Base-by-base conservation (phyloP, 2,797 vertebrate genomes). In the Myotis pilosus region DNA sequence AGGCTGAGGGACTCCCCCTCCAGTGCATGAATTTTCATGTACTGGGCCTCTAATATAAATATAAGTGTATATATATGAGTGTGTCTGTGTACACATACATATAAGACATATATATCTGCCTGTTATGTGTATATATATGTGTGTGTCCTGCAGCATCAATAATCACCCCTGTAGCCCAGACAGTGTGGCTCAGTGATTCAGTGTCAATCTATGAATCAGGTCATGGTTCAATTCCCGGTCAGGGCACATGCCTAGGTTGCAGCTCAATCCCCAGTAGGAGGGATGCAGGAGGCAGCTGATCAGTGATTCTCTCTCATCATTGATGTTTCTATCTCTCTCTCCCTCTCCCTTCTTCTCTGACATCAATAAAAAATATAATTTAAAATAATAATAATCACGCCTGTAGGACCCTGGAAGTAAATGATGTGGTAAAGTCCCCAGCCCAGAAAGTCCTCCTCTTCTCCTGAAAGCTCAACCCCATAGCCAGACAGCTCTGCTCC, bases 401-500 rank as follows among this genome's bases (percentile, higher is more conserved):
- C 68, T 72, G 81, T 10, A 88, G 69, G 78, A 7, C 44, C 41
- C 28, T 88, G 92, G 74, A 66, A 91, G 82, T 57, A 47, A 89
- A 17, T 82, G 87, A 78, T 41, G 44, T 44, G 78, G 69, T 76
- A 36, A 94, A 82, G 76, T 84, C 87, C 38, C 62, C 74, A 76
- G 86, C 80, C 33, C 66, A 38, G 33, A 51, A 53, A 15, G 23
- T 44, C 51, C 55, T 6, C 38, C 16, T 12, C 69, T 62, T 57
- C 38, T 49, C 30, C 92, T 57, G 95, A 94, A 95, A 91, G 72
- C 75, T 47, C 74, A 30, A 66, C n/a, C 62, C 80, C 38, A 11
- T 1, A 75, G 51, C 74, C 83, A 96, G 95, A 89, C 87, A 84
- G 89, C 49, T 94, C 94, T 64, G 76, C 47, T 96, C 91, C 12